A percentile compares a stretch with the other conserved stretches of the same genome.
These are phyloP conservation scores for Hippotragus niger DNA, from an alignment of 2,113 vertebrate genomes.

Conservation along the genomic window DNA sequence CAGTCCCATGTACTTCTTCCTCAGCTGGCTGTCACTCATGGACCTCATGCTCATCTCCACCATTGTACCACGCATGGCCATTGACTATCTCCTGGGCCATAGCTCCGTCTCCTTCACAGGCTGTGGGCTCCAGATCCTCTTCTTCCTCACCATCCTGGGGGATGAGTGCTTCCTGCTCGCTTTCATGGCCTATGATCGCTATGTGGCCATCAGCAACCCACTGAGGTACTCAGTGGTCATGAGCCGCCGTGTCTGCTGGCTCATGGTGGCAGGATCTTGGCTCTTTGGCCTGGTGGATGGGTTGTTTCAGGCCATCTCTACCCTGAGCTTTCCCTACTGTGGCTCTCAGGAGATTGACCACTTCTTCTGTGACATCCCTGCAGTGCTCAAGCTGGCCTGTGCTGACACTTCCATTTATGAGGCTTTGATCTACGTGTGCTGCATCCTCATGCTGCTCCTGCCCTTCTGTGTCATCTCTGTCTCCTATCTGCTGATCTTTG, in stretches of 20 bases:
- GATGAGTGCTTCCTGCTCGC: constrained; percentile 63
- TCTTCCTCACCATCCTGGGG: constrained; percentile 16
- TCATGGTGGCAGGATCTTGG: constrained; percentile 62
- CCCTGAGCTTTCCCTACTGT: constrained; percentile 58
- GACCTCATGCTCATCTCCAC: constrained; percentile 64
- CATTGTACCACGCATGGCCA: constrained; percentile 36
- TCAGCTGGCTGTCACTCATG: constrained; percentile 63
- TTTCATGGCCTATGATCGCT: constrained; percentile 63
- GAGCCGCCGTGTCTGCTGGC: constrained; percentile 42
- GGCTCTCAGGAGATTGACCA: constrained; percentile 51
- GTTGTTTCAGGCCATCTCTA: constrained; percentile 45
- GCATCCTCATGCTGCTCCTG: constrained; percentile 55
- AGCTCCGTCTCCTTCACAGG: neutral
- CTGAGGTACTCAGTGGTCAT: constrained; percentile 57
- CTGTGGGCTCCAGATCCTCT: neutral
- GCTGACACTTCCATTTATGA: constrained; percentile 61
- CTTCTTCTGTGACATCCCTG: neutral
- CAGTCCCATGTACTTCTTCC: constrained; percentile 71
- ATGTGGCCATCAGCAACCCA: constrained; percentile 61
- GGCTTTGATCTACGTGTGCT: constrained; percentile 56
- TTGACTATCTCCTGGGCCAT: neutral
- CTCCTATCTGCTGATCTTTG: constrained; percentile 51
- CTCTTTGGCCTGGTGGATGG: constrained; percentile 59
- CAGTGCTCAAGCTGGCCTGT: constrained; percentile 63
- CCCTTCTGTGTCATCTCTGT: constrained; percentile 54